A percentile compares a stretch with the other conserved stretches of the same genome.
Evolutionary conservation across 2,888 invertebrate genomes (phyloP).

Genomic region (Coleophora deauratella): DNA sequence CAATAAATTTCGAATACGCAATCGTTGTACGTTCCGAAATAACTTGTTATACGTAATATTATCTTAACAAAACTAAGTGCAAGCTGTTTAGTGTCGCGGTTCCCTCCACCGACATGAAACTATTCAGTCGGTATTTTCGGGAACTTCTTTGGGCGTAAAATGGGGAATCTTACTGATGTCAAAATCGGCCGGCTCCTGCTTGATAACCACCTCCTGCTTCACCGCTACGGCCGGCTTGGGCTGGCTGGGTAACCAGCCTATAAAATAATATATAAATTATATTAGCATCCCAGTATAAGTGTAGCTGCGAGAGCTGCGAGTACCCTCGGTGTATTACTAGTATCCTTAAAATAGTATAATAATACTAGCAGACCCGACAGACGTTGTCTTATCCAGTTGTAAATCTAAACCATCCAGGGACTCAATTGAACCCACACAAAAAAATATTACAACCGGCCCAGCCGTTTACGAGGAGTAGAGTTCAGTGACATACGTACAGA

Average conservation of each 20-base stretch:
- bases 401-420: too few relatives aligned
- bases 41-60: background rate
- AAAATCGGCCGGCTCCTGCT: constrained; percentile 45
- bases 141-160: constrained; percentile 14
- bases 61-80: too few relatives aligned
- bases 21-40: constrained; percentile 3
- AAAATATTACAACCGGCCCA: too few relatives aligned
- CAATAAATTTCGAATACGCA: too few relatives aligned
- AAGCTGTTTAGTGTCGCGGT: constrained; percentile 21
- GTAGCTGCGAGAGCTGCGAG: background rate
- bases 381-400: too few relatives aligned
- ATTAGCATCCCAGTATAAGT: background rate
- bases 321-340: background rate
- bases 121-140: constrained; percentile 18
- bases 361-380: too few relatives aligned
- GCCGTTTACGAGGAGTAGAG: too few relatives aligned
- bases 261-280: constrained; percentile 23
- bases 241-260: constrained; percentile 33
- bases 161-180: constrained; percentile 25
- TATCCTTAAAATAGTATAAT: too few relatives aligned
- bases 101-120: constrained; percentile 14
- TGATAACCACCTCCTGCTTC: constrained; percentile 52
- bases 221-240: constrained; percentile 29
- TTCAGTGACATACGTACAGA: too few relatives aligned
- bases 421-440: too few relatives aligned